A percentile compares a stretch with the other conserved stretches of the same genome.
Conservation (phyloP, 2,113 vertebrate species). For the Crotalus viridis region DNA sequence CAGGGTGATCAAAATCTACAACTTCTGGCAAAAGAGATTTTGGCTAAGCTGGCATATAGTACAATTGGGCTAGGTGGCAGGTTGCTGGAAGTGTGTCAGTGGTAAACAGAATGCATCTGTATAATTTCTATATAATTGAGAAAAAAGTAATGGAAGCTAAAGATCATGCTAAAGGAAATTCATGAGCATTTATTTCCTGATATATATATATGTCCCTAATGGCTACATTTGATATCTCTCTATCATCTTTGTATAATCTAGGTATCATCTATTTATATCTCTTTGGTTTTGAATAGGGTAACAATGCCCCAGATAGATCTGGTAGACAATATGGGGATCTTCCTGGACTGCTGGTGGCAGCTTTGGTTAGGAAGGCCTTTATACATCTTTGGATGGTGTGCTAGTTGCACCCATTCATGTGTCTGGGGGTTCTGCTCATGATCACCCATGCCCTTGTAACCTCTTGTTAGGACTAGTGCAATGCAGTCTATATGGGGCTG, state of each 20-base stretch:
- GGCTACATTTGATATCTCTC: neutral
- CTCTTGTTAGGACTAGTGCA: no score
- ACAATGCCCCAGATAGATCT: no score
- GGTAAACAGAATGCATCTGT: neutral
- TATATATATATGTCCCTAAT: neutral
- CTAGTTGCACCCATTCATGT: no score
- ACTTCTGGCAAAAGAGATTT: neutral
- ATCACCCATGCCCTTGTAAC: no score
- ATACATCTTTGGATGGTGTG: no score
- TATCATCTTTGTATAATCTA: neutral
- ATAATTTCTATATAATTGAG: neutral
- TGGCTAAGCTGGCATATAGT: neutral
- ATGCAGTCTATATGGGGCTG: no score
- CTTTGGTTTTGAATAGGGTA: no score
- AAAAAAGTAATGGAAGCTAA: neutral
- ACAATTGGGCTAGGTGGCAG: neutral
- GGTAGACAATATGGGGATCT: no score
- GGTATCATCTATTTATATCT: no score
- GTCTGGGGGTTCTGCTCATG: no score
- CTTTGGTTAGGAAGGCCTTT: no score
- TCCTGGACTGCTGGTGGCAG: no score
- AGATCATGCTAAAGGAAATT: neutral
- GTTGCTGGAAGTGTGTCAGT: neutral
- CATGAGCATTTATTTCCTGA: neutral
- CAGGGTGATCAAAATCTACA: neutral